Conservation (phyloP, 1,140 invertebrate genomes). For the Aphaenogaster floridana region DNA sequence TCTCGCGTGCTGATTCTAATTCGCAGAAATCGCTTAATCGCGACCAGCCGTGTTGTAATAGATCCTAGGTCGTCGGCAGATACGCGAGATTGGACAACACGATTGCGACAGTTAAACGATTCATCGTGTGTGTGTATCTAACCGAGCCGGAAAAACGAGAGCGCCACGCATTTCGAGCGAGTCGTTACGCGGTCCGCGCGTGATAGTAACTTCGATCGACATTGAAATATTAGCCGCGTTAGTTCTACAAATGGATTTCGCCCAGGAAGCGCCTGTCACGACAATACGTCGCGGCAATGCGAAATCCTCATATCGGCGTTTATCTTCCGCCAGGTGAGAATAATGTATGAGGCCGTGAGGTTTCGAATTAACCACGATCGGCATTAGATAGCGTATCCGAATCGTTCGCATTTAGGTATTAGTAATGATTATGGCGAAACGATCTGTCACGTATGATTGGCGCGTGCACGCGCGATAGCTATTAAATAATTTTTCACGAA, state of each 20-base stretch:
- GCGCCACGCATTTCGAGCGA: conserved; percentile 41
- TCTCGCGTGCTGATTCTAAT: conserved; percentile 7
- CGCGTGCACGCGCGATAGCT: neutral
- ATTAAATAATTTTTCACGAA: neutral
- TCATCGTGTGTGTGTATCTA: conserved; percentile 8
- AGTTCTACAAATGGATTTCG: conserved; percentile 57
- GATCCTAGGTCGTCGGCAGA: conserved; percentile 32
- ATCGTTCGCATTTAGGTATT: conserved; percentile 4
- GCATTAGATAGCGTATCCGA: conserved; percentile 31
- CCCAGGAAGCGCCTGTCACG: conserved; percentile 53
- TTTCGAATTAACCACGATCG: conserved; percentile 36
- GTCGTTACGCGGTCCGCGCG: conserved; percentile 37
- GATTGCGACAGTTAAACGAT: conserved; percentile 57
- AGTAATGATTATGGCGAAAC: conserved; percentile 17
- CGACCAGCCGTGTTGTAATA: conserved; percentile 29
- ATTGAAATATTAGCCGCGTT: conserved; percentile 62
- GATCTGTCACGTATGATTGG: neutral
- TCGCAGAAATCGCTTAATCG: conserved; percentile 17
- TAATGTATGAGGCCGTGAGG: conserved; percentile 32
- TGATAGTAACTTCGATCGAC: conserved; percentile 54
- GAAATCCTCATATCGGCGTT: conserved; percentile 59
- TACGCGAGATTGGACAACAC: conserved; percentile 29
- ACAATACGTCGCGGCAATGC: conserved; percentile 54
- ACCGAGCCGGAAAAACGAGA: conserved; percentile 33
- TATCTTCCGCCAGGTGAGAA: conserved; percentile 54